Evolutionary conservation across 2,113 vertebrate species (phyloP).

Genomic region (Peromyscus californicus): DNA sequence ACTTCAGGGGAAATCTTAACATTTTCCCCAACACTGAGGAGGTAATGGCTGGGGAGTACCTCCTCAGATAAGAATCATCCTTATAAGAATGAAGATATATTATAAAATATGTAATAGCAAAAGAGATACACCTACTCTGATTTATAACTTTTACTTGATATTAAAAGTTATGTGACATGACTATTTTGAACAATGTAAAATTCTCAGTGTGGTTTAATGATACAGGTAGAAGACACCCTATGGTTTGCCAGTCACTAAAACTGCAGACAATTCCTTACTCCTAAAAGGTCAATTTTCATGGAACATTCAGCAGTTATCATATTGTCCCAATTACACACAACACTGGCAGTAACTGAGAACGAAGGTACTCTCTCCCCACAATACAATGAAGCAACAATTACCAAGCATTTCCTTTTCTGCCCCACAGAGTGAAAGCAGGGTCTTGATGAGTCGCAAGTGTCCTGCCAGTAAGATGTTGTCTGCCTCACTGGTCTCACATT

Average conservation of each 20-base stretch:
- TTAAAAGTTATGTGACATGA: background rate
- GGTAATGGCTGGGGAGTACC: background rate
- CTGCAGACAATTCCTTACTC: background rate
- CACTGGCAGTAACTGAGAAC: background rate
- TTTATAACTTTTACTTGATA: constrained; percentile 47
- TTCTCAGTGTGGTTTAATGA: constrained; percentile 24
- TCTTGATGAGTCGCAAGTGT: constrained; percentile 98
- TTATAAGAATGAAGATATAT: constrained; percentile 22
- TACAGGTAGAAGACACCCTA: background rate
- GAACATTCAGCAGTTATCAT: background rate
- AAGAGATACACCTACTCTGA: constrained; percentile 51
- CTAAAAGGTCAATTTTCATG: background rate
- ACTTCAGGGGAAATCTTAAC: background rate
- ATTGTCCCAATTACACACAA: background rate
- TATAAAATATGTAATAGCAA: background rate
- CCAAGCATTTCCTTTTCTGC: constrained; percentile 98
- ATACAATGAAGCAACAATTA: constrained; percentile 78
- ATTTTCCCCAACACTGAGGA: background rate
- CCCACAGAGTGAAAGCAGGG: constrained; percentile 97
- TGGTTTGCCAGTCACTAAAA: constrained; percentile 28
- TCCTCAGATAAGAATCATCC: constrained; percentile 23
- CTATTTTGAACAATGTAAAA: background rate
- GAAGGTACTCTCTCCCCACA: background rate
- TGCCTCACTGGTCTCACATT: constrained; percentile 97
- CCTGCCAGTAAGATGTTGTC: constrained; percentile 98